Conservation (phyloP, 2,888 invertebrate genomes). For the Asteroscopus sphinx region DNA sequence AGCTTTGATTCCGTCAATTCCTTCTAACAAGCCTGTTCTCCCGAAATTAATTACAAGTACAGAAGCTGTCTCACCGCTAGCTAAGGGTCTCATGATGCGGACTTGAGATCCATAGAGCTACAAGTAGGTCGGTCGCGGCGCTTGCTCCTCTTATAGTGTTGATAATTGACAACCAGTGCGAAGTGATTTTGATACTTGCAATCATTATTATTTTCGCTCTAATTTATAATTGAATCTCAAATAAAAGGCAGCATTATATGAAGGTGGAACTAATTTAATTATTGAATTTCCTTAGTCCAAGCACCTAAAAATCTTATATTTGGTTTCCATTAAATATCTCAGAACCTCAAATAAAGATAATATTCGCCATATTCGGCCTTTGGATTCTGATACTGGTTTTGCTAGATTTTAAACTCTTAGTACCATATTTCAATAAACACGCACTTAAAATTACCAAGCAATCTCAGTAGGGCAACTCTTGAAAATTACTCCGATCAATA, state of each 20-base stretch:
- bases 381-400: too few relatives aligned
- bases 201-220: neutral
- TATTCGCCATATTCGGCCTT: too few relatives aligned
- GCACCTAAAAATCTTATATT: too few relatives aligned
- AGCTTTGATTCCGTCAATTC: neutral
- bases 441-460: too few relatives aligned
- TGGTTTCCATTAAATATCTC: too few relatives aligned
- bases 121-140: conserved; percentile 63
- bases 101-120: conserved; percentile 50
- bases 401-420: too few relatives aligned
- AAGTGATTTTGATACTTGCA: conserved; percentile 69
- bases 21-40: neutral
- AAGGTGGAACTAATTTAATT: neutral
- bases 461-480: too few relatives aligned
- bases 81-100: conserved; percentile 70
- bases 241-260: neutral
- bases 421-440: too few relatives aligned
- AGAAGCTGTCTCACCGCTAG: conserved; percentile 68
- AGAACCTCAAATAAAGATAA: too few relatives aligned
- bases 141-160: conserved; percentile 77
- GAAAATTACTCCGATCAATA: too few relatives aligned
- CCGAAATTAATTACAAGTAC: conserved; percentile 15
- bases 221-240: neutral
- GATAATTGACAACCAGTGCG: conserved; percentile 64
- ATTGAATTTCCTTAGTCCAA: too few relatives aligned